phyloP scores from a whole-genome alignment of 2,888 invertebrate genomes.

The Eristalinus aeneus region DNA sequence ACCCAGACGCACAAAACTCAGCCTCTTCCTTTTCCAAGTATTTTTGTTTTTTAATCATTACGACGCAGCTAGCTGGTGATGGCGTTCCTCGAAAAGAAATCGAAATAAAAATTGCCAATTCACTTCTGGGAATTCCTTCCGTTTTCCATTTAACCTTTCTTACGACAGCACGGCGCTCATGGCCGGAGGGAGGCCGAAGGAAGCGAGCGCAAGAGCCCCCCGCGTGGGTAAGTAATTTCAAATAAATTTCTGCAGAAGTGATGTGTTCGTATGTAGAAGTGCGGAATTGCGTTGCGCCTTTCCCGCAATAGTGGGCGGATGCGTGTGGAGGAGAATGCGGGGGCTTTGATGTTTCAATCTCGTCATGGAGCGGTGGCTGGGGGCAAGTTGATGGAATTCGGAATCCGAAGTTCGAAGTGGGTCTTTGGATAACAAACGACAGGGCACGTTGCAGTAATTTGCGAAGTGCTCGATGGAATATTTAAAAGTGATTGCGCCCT shows the following conservation, averaged over 20 bases:
- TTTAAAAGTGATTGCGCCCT: conserved; percentile 20
- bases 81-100: conserved; percentile 26
- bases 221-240: conserved; percentile 28
- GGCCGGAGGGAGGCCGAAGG: background rate
- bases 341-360: conserved; percentile 45
- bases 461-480: conserved; percentile 35
- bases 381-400: background rate
- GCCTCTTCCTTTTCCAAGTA: background rate
- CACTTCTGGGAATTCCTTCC: conserved; percentile 24
- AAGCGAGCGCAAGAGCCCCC: background rate
- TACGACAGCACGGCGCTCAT: background rate
- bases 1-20: background rate
- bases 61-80: background rate
- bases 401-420: background rate
- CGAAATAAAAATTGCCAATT: conserved; percentile 62
- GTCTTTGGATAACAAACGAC: background rate
- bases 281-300: background rate
- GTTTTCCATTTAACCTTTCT: conserved; percentile 56
- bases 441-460: conserved; percentile 37
- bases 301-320: background rate
- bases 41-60: background rate
- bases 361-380: conserved; percentile 1
- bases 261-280: background rate
- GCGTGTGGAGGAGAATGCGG: conserved; percentile 3
- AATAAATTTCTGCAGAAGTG: conserved; percentile 12